These are phyloP conservation scores for Lasioglossum baleicum DNA, from an alignment of 1,140 invertebrate genomes.

Conservation along the genomic window DNA sequence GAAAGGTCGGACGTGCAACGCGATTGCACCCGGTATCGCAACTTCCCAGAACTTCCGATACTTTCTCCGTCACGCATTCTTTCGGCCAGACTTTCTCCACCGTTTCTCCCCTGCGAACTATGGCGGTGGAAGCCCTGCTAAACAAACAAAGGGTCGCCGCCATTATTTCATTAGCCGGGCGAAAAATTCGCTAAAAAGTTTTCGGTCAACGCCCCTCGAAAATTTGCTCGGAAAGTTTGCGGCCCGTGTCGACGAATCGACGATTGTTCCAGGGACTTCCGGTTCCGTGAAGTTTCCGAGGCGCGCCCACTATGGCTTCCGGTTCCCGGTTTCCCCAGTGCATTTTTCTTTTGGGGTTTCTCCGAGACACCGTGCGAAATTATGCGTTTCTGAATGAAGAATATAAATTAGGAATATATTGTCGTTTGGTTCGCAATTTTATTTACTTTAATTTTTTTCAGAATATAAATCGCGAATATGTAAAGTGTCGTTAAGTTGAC, in stretches of 20 bases:
- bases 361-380: background rate
- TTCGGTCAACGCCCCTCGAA: conserved; percentile 8
- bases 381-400: too few relatives aligned
- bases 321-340: background rate
- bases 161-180: conserved; percentile 9
- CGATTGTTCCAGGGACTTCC: background rate
- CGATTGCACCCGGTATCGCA: background rate
- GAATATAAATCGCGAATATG: too few relatives aligned
- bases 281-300: background rate
- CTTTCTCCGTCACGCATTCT: background rate
- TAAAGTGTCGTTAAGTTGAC: too few relatives aligned
- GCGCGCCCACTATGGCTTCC: background rate
- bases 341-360: background rate
- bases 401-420: too few relatives aligned
- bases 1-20: background rate
- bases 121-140: background rate
- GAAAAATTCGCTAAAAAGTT: conserved; percentile 3
- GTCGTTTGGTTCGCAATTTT: too few relatives aligned
- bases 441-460: too few relatives aligned
- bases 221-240: background rate
- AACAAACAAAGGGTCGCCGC: conserved; percentile 13
- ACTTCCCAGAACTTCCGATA: conserved; percentile 24
- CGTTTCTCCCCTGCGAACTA: too few relatives aligned
- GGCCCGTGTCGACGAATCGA: background rate
- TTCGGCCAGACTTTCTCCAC: too few relatives aligned